These are phyloP conservation scores for Pristionchus maxplancki DNA, from an alignment of 2,888 invertebrate species.

Conservation along the genomic window DNA sequence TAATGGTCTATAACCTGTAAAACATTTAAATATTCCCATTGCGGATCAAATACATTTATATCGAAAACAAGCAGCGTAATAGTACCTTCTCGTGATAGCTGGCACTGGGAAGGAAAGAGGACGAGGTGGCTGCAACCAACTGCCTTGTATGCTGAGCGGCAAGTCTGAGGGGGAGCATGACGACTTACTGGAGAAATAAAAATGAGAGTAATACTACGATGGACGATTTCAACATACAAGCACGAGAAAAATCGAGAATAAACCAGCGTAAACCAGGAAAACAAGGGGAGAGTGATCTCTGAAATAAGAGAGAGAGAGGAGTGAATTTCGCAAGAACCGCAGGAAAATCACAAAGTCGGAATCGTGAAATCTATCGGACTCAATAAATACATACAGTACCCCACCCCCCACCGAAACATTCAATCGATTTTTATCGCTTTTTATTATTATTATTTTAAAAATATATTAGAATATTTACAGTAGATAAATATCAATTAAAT, in stretches of 20 bases:
- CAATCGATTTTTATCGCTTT: background rate
- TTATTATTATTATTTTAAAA: background rate
- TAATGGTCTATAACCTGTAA: constrained; percentile 96
- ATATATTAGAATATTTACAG: no score
- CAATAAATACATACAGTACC: background rate
- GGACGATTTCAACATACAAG: background rate
- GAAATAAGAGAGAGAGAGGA: constrained; percentile 17
- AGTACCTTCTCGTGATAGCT: constrained; percentile 73
- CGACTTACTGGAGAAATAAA: background rate
- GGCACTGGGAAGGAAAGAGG: constrained; percentile 50
- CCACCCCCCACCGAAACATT: no score
- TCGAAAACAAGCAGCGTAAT: background rate
- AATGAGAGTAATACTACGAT: background rate
- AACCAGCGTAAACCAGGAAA: background rate
- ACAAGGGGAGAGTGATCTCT: constrained; percentile 3
- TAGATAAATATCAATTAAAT: no score
- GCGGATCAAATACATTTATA: no score
- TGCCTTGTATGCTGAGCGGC: constrained; percentile 33
- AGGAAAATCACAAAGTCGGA: background rate
- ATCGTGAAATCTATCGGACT: background rate
- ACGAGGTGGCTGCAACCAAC: background rate
- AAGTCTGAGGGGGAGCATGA: constrained; percentile 31
- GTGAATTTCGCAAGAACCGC: background rate
- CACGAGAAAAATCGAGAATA: background rate
- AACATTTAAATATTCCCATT: no score